Evolutionary conservation across 2,113 vertebrate genomes (phyloP).

Genomic region (Reinhardtius hippoglossoides): DNA sequence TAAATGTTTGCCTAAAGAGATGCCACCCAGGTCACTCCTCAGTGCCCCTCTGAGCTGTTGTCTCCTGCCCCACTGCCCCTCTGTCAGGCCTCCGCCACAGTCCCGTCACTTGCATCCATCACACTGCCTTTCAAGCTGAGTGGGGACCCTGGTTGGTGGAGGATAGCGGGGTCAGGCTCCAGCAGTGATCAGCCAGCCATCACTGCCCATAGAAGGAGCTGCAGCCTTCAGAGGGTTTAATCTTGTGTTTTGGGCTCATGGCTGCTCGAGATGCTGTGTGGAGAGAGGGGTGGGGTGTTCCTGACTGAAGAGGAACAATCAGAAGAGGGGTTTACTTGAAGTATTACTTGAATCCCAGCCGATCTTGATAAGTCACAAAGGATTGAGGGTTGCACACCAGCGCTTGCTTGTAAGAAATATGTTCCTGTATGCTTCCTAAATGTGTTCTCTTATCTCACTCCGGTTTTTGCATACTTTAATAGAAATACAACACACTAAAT

Average conservation of each 20-base stretch:
- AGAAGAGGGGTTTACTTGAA: constrained; percentile 29
- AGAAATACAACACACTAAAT: not conserved
- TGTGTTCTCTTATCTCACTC: not conserved
- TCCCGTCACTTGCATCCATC: constrained; percentile 1
- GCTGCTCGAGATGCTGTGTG: constrained; percentile 34
- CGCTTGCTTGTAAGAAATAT: constrained; percentile 31
- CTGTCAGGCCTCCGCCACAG: constrained; percentile 19
- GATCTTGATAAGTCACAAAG: constrained; percentile 71
- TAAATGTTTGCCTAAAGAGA: constrained; percentile 33
- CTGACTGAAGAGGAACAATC: constrained; percentile 46
- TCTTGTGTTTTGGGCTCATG: constrained; percentile 53
- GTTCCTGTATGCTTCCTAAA: not conserved
- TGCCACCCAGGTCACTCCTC: constrained; percentile 35
- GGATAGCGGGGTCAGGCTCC: constrained; percentile 58
- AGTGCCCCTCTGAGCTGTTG: constrained; percentile 48
- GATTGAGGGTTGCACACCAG: constrained; percentile 47
- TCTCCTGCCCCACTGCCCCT: constrained; percentile 41
- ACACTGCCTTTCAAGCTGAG: constrained; percentile 16
- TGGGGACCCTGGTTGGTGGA: constrained; percentile 21
- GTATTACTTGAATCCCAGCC: constrained; percentile 61
- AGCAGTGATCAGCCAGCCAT: constrained; percentile 40
- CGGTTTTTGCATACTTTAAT: not conserved
- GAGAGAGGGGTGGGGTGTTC: constrained; percentile 29
- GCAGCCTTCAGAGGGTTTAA: constrained; percentile 53
- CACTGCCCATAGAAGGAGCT: constrained; percentile 71